phyloP scores from a whole-genome alignment of 2,797 vertebrate genomes.

The Platalea minor region DNA sequence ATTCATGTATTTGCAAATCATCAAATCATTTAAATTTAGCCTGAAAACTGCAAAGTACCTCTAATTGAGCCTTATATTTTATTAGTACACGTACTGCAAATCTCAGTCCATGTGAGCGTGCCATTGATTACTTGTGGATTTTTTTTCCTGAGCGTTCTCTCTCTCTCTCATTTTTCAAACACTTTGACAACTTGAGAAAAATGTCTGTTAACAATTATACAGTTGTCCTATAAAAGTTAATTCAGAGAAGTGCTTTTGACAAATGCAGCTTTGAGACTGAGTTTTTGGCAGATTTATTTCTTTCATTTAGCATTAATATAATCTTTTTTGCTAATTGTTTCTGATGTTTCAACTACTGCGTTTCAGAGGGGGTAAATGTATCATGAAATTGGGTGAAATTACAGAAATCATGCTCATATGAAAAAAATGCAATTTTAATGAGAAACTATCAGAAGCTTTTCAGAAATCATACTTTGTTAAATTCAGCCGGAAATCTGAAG shows the following conservation, averaged over 20 bases:
- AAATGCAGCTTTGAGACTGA: constrained; percentile 13
- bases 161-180: constrained; percentile 32
- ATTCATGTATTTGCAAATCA: constrained; percentile 70
- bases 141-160: neutral
- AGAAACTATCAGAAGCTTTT: constrained; percentile 51
- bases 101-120: neutral
- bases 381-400: constrained; percentile 46
- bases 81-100: constrained; percentile 28
- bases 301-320: constrained; percentile 33
- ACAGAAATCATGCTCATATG: constrained; percentile 36
- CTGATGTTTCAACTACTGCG: constrained; percentile 49
- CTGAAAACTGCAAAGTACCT: constrained; percentile 61
- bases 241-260: constrained; percentile 36
- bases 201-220: constrained; percentile 29
- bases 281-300: constrained; percentile 40
- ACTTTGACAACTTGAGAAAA: constrained; percentile 45
- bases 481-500: constrained; percentile 65
- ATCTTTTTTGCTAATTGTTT: constrained; percentile 62
- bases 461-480: constrained; percentile 66
- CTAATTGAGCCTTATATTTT: constrained; percentile 55
- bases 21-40: constrained; percentile 70
- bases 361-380: constrained; percentile 53
- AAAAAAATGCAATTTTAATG: constrained; percentile 64
- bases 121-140: constrained; percentile 23
- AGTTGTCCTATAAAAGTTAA: constrained; percentile 38